Evolutionary conservation across 2,113 vertebrate species (phyloP).

Genomic region (Cavia porcellus): DNA sequence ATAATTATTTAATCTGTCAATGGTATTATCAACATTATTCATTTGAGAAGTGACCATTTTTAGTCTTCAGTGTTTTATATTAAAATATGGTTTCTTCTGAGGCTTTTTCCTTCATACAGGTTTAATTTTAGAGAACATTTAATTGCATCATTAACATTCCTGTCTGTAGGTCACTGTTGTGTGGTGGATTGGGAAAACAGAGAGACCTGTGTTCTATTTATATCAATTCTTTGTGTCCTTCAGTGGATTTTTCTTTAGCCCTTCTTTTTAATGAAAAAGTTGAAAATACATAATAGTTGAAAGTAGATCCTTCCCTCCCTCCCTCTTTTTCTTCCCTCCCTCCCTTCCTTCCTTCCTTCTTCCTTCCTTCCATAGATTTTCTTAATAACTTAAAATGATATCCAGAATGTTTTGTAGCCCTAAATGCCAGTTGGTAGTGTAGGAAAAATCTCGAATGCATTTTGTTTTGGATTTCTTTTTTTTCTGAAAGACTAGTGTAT

Average conservation of each 20-base stretch:
- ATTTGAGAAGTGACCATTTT: slow-evolving; percentile 54
- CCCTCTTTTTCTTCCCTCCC: no score
- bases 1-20: slow-evolving; percentile 31
- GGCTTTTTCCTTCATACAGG: slow-evolving; percentile 59
- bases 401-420: neutral
- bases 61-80: slow-evolving; percentile 50
- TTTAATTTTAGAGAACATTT: slow-evolving; percentile 82
- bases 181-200: slow-evolving; percentile 74
- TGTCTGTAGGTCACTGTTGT: slow-evolving; percentile 79
- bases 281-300: slow-evolving; percentile 27
- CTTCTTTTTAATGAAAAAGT: slow-evolving; percentile 42
- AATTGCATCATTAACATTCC: slow-evolving; percentile 81
- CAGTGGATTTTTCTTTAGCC: slow-evolving; percentile 44
- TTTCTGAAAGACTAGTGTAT: neutral
- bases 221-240: slow-evolving; percentile 65
- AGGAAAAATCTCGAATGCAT: neutral
- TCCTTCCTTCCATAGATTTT: slow-evolving; percentile 5
- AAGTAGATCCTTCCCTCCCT: neutral
- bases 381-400: slow-evolving; percentile 47
- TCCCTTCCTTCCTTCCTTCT: no score
- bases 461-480: neutral
- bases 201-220: slow-evolving; percentile 73
- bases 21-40: slow-evolving; percentile 37
- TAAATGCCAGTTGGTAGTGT: neutral
- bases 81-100: slow-evolving; percentile 74